Base-by-base conservation (phyloP, 2,113 vertebrate genomes). In the Numida meleagris region DNA sequence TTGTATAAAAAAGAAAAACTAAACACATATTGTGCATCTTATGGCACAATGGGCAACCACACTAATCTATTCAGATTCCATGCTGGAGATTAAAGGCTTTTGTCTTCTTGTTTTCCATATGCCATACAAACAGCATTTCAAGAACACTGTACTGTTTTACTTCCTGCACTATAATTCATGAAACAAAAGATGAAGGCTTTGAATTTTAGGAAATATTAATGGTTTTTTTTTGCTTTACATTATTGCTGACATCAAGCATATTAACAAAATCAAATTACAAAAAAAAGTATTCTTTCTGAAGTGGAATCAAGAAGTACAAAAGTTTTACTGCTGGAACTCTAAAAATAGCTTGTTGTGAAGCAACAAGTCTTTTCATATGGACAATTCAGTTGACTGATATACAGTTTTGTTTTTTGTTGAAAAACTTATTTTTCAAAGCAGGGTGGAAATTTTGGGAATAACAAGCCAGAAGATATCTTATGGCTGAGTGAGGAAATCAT, bases 381-480 rank as follows among this genome's bases (percentile, higher is more conserved):
- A 38, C n/a, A 80, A 21, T 71, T 90, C 53, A 42, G 36, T 38
- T 92, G 63, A 89, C 31, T 50, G 53, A 87, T 84, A 87, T 73
- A 87, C 27, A 80, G 31, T 91, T 50, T 62, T 50, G 14, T 17
- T 10, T 4, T n/a, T n/a, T n/a, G n/a, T n/a, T n/a, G n/a, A n/a
- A 77, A 93, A 93, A 70, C 48, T 50, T 74, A 66, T 77, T 91
- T 89, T 77, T 96, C 72, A 91, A 80, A 91, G 15, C 18, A 70
- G 57, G 53, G 53, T 75, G 72, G 24, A 92, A 62, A 77, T 85
- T 46, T 42, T 51, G 72, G 55, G 40, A 92, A 82, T 45, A 89
- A 51, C 36, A 61, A 57, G 36, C 19, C 36, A 85, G 45, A 42
- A 82, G 46, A 90, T 40, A 72, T 79, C n/a, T 48, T 65, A 42